Evolutionary conservation across 2,888 invertebrate species (phyloP).

Genomic region (Tethea ocularis): DNA sequence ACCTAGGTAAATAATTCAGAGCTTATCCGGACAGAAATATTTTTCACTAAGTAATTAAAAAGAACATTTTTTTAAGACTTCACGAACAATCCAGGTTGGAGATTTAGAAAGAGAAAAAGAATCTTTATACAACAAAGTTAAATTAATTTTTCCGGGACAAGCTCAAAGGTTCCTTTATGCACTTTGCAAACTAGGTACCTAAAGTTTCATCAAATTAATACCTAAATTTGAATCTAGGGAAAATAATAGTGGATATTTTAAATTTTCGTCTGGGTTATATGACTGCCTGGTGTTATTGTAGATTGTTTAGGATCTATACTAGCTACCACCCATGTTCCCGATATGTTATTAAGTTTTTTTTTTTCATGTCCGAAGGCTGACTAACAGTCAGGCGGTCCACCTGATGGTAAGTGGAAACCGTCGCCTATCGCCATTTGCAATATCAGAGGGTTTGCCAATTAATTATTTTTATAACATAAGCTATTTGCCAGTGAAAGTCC

Average conservation of each 20-base stretch:
- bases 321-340: too few relatives aligned
- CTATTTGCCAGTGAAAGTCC: too few relatives aligned
- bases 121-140: constrained; percentile 18
- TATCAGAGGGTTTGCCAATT: too few relatives aligned
- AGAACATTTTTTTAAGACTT: not conserved
- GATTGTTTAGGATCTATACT: too few relatives aligned
- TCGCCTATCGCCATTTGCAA: too few relatives aligned
- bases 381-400: too few relatives aligned
- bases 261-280: not conserved
- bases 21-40: not conserved
- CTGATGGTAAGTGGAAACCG: too few relatives aligned
- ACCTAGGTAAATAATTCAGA: not conserved
- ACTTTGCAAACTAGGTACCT: constrained; percentile 9
- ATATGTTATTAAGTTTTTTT: too few relatives aligned
- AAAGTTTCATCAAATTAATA: constrained; percentile 7
- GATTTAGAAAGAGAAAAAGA: constrained; percentile 11
- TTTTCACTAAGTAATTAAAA: constrained; percentile 5
- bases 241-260: not conserved
- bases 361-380: too few relatives aligned
- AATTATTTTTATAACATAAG: too few relatives aligned
- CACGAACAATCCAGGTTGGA: not conserved
- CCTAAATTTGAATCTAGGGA: not conserved
- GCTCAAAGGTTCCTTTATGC: constrained; percentile 17
- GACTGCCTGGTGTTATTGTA: not conserved
- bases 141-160: constrained; percentile 23